Percentiles rank a stretch among this genome's conserved stretches.
Conservation (phyloP, 2,113 vertebrate genomes). For the Sapayoa aenigma region DNA sequence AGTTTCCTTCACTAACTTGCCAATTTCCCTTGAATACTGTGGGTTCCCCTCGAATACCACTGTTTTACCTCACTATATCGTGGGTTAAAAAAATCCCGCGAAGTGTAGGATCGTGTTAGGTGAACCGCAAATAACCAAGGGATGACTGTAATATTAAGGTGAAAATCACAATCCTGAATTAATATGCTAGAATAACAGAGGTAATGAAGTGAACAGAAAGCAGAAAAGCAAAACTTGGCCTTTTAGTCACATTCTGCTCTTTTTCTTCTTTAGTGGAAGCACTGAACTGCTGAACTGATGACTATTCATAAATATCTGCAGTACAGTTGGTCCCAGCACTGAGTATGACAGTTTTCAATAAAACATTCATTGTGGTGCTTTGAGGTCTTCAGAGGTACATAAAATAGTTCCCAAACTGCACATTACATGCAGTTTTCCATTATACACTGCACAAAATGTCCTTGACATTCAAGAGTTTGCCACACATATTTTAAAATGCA, state of each 20-base stretch:
- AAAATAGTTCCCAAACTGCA: constrained; percentile 75
- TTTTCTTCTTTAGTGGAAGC: background rate
- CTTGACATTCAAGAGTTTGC: constrained; percentile 81
- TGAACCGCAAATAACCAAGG: too few relatives aligned
- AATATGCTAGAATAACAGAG: background rate
- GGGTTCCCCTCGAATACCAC: too few relatives aligned
- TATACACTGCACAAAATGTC: constrained; percentile 71
- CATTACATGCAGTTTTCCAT: constrained; percentile 74
- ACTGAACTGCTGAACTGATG: background rate
- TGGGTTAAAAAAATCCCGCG: too few relatives aligned
- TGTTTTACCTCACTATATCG: too few relatives aligned
- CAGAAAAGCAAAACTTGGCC: background rate
- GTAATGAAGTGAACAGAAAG: background rate
- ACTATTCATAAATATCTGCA: constrained; percentile 69
- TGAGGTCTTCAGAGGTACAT: constrained; percentile 70
- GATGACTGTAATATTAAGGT: background rate
- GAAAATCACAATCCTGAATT: background rate
- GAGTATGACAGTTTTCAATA: constrained; percentile 63
- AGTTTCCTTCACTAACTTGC: too few relatives aligned
- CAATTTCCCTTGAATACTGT: too few relatives aligned
- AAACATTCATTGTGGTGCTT: constrained; percentile 72
- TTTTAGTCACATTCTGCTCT: background rate
- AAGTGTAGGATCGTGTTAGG: too few relatives aligned
- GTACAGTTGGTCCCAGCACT: constrained; percentile 17
- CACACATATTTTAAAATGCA: constrained; percentile 77